Conservation (phyloP, 2,113 vertebrate species). For the Grallaria varia region DNA sequence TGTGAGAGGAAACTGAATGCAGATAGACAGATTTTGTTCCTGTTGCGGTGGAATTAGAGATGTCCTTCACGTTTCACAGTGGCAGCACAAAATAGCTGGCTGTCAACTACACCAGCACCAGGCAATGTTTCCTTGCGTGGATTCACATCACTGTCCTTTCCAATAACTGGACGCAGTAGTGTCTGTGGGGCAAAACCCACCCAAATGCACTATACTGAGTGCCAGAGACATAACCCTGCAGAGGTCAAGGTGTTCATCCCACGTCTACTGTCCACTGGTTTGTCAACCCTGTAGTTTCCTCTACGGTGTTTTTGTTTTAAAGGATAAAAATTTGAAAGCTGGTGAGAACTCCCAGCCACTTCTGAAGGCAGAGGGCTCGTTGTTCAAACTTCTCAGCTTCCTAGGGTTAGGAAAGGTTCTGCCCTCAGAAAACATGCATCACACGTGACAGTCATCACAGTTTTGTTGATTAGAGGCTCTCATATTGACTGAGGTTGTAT, state of each 20-base stretch:
- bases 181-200: background rate
- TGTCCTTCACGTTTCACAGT: background rate
- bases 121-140: background rate
- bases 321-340: background rate
- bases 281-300: background rate
- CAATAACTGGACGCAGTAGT: background rate
- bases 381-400: conserved; percentile 11
- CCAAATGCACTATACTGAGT: background rate
- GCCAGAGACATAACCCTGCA: background rate
- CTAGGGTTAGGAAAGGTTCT: conserved; percentile 1
- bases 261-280: fast-evolving
- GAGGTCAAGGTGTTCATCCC: background rate
- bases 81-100: background rate
- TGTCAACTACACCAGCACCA: background rate
- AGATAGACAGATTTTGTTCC: background rate
- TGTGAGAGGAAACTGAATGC: background rate
- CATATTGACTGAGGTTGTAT: background rate
- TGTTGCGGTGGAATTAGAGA: background rate
- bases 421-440: background rate
- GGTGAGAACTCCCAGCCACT: background rate
- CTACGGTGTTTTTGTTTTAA: background rate
- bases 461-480: background rate
- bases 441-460: background rate
- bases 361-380: background rate
- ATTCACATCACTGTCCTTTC: background rate